Conservation (phyloP, 2,797 vertebrate genomes). For the Typhlichthys subterraneus region DNA sequence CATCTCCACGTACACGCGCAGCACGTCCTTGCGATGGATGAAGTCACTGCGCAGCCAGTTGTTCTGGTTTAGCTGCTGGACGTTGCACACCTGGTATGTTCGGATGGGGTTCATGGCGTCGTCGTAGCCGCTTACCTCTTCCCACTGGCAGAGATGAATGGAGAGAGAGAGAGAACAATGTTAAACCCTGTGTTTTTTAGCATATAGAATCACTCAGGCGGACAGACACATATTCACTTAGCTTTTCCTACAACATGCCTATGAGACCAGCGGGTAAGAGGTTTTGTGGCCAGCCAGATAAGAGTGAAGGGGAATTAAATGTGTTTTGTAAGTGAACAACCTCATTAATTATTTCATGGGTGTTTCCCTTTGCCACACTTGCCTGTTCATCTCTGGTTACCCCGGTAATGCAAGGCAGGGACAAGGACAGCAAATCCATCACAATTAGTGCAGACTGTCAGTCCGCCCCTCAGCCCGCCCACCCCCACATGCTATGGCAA, state of each 20-base stretch:
- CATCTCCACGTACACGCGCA: slow-evolving; percentile 95
- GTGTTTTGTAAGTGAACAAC: slow-evolving; percentile 20
- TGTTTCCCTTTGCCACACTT: slow-evolving; percentile 24
- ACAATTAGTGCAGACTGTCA: slow-evolving; percentile 75
- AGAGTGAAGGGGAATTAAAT: slow-evolving; percentile 22
- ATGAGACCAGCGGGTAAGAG: too few species aligned
- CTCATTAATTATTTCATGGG: slow-evolving; percentile 45
- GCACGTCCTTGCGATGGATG: slow-evolving; percentile 89
- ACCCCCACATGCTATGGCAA: slow-evolving; percentile 23
- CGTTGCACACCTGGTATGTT: slow-evolving; percentile 97
- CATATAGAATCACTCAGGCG: too few species aligned
- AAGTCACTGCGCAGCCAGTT: slow-evolving; percentile 98
- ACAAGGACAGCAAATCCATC: slow-evolving; percentile 70
- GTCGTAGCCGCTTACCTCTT: slow-evolving; percentile 96
- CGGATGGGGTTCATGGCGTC: slow-evolving; percentile 96
- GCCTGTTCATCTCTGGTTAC: slow-evolving; percentile 55
- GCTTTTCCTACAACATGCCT: too few species aligned
- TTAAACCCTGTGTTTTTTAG: background rate
- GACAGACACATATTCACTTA: too few species aligned
- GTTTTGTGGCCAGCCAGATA: slow-evolving; percentile 5
- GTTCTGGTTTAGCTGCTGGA: slow-evolving; percentile 90
- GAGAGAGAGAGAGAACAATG: slow-evolving; percentile 26
- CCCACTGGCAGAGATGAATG: slow-evolving; percentile 82
- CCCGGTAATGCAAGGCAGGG: slow-evolving; percentile 51
- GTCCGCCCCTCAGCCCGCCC: slow-evolving; percentile 30